A percentile compares a stretch with the other conserved stretches of the same genome.
phyloP scores from a whole-genome alignment of 1,140 invertebrate species.

The Drosophila obscura region DNA sequence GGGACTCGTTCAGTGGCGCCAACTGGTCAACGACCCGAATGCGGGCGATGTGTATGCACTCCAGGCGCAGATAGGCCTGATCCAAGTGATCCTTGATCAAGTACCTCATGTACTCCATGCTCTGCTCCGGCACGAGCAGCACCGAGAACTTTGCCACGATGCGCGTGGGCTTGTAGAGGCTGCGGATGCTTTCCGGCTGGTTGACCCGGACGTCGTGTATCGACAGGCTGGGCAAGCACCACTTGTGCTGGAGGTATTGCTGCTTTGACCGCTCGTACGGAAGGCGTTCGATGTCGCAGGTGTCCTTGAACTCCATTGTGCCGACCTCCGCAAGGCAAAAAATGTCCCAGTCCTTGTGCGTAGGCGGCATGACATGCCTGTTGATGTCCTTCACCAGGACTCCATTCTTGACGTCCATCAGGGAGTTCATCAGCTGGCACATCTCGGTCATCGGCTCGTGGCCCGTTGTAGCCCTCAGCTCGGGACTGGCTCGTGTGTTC shows the following conservation, averaged over 20 bases:
- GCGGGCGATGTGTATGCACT: slow-evolving; percentile 6
- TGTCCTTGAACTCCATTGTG: slow-evolving; percentile 19
- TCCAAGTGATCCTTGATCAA: slow-evolving; percentile 21
- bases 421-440: slow-evolving; percentile 20
- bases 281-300: not conserved
- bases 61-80: not conserved
- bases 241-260: slow-evolving; percentile 35
- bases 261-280: slow-evolving; percentile 15
- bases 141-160: slow-evolving; percentile 27
- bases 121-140: slow-evolving; percentile 39
- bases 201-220: slow-evolving; percentile 13
- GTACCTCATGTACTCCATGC: slow-evolving; percentile 1
- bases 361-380: slow-evolving; percentile 28
- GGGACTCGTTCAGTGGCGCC: slow-evolving; percentile 10
- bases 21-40: slow-evolving; percentile 18
- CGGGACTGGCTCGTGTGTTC: not conserved
- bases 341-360: slow-evolving; percentile 41
- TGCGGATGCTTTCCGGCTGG: not conserved
- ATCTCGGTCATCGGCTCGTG: slow-evolving; percentile 32
- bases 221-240: slow-evolving; percentile 31
- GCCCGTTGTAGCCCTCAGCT: not conserved
- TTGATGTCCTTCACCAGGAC: not conserved
- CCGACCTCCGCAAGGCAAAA: slow-evolving; percentile 22
- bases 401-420: slow-evolving; percentile 1
- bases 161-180: not conserved